Base-by-base conservation (phyloP, 2,888 invertebrate genomes). In the Zele albiditarsus region DNA sequence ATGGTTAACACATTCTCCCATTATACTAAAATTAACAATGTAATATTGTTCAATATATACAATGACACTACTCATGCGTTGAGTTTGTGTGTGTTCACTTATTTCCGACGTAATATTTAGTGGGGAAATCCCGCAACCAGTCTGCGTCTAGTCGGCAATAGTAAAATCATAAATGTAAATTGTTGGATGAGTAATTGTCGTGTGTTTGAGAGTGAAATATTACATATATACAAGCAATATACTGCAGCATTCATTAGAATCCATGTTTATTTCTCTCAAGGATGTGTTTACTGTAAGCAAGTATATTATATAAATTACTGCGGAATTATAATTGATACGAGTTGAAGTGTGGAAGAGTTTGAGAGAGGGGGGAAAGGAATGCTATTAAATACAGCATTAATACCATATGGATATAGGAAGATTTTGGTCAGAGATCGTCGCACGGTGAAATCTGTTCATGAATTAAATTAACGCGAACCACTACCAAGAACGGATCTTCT, bases 401-500 rank as follows among this genome's bases (percentile, higher is more conserved):
- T 31, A 42, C 10, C 42, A 46, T n/a, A n/a, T 16, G 46, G n/a
- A 46, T 46, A 62, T 38, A 23, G 71, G n/a, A 58, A 68, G 70
- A 62, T 16, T 25, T 12, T 12, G n/a, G 65, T 63, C 69, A 20
- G 46, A 58, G 69, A 58, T 46, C 60, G 20, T 71, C 67, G 58
- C n/a, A 33, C 38, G 23, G 25, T 12, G 33, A 33, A 66, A 71
- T 63, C n/a, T 38, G 49, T 49, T 38, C 5, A 14, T 46, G 20
- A 14, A 49, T 73, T 71, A 74, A 77, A 71, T 75, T 69, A 74
- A 65, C 53, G 57, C 69, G 75, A 71, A 74, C 77, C n/a, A 28
- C 63, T 66, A 73, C 31, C 71, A 73, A 16, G n/a, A 53, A 20
- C 23, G n/a, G 53, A 20, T 53, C 20, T 8, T 53, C 20, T 16